Conservation (phyloP, 2,888 invertebrate genomes). For the Automeris io region DNA sequence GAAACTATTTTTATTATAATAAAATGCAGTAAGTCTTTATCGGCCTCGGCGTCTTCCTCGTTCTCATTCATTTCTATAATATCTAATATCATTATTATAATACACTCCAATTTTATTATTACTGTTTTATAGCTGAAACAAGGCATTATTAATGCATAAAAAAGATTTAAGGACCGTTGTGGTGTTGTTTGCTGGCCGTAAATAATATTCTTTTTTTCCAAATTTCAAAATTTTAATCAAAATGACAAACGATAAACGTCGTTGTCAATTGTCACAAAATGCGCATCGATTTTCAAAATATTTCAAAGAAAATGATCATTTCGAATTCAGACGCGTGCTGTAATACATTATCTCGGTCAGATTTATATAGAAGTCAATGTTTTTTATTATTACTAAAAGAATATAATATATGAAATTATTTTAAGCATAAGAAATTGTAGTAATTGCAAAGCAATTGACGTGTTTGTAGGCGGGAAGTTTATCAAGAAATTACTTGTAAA, state of each 20-base stretch:
- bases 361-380: conserved; percentile 14
- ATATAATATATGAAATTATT: neutral
- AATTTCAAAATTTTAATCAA: conserved; percentile 56
- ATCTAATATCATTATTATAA: no score
- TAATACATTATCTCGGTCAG: conserved; percentile 23
- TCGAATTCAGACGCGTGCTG: conserved; percentile 29
- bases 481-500: conserved; percentile 37
- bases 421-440: conserved; percentile 16
- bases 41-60: no score
- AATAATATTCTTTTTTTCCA: conserved; percentile 30
- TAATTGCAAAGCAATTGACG: conserved; percentile 42
- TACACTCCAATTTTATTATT: no score
- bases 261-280: conserved; percentile 64
- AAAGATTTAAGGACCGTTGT: no score
- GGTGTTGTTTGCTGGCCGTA: no score
- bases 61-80: no score
- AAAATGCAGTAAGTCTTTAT: no score
- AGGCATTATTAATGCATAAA: no score
- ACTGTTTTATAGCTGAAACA: no score
- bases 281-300: conserved; percentile 61
- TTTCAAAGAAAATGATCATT: conserved; percentile 40
- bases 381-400: conserved; percentile 29
- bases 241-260: conserved; percentile 59
- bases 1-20: no score
- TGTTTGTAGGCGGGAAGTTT: conserved; percentile 43